Percentiles rank a stretch among this genome's conserved stretches.
Conservation (phyloP, 1,140 invertebrate genomes). For the Pseudomyrmex dendroicus region DNA sequence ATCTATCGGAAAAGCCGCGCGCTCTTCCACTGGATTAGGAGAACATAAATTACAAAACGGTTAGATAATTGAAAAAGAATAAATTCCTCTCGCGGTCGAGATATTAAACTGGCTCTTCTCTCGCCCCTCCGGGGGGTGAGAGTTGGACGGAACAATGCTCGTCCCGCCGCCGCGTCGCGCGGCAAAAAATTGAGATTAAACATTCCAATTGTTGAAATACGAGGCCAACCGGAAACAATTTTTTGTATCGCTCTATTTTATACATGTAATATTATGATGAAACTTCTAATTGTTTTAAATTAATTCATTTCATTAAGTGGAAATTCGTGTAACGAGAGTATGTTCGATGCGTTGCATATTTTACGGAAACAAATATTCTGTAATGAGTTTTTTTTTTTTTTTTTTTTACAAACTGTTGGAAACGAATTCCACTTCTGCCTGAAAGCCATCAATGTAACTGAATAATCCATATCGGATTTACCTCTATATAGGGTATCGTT, state of each 20-base stretch:
- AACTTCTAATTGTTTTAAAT: too few species aligned
- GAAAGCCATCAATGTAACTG: neutral
- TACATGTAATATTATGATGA: too few species aligned
- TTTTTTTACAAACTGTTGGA: neutral
- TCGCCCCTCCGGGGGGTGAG: neutral
- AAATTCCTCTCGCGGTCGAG: neutral
- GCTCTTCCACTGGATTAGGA: slow-evolving; percentile 12
- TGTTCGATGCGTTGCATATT: too few species aligned
- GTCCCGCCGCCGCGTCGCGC: neutral
- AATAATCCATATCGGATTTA: slow-evolving; percentile 1
- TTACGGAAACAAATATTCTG: neutral
- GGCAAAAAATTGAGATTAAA: neutral
- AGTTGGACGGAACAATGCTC: neutral
- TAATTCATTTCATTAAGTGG: too few species aligned
- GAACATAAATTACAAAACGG: slow-evolving; percentile 27
- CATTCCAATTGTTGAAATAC: too few species aligned
- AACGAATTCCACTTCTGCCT: neutral
- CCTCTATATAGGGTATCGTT: neutral
- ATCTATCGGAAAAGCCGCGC: slow-evolving; percentile 5
- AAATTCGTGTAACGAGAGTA: too few species aligned
- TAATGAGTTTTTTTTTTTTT: neutral
- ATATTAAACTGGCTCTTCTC: slow-evolving; percentile 2
- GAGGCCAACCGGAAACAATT: too few species aligned
- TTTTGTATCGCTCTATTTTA: too few species aligned
- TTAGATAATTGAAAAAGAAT: slow-evolving; percentile 47